These are phyloP conservation scores for Larimichthys crocea DNA, from an alignment of 2,113 vertebrate species.

Conservation along the genomic window DNA sequence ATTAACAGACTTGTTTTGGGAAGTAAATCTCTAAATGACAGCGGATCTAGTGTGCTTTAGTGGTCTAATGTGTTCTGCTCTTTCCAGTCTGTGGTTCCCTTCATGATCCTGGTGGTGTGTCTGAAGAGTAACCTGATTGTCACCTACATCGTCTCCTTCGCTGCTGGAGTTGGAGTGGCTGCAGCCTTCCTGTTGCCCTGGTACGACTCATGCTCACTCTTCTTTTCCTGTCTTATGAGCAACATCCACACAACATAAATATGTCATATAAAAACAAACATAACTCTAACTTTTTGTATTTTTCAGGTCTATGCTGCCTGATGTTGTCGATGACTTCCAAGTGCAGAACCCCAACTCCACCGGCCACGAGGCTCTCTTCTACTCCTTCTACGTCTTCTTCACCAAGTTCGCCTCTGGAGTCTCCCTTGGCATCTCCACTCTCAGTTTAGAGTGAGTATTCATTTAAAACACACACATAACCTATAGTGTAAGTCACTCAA, in stretches of 20 bases:
- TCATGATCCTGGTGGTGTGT: slow-evolving; percentile 90
- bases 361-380: slow-evolving; percentile 96
- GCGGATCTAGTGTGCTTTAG: background rate
- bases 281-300: background rate
- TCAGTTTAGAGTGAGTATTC: slow-evolving; percentile 94
- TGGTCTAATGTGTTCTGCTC: slow-evolving; percentile 18
- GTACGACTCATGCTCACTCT: slow-evolving; percentile 75
- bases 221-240: background rate
- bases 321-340: slow-evolving; percentile 95
- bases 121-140: slow-evolving; percentile 88
- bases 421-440: slow-evolving; percentile 95
- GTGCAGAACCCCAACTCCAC: slow-evolving; percentile 88
- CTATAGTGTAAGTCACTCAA: background rate
- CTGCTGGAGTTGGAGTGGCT: slow-evolving; percentile 91
- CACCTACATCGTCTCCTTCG: slow-evolving; percentile 90
- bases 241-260: background rate
- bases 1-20: background rate
- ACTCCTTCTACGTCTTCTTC: slow-evolving; percentile 99
- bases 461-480: background rate
- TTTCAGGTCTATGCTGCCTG: slow-evolving; percentile 96
- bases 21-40: background rate
- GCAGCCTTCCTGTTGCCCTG: slow-evolving; percentile 95
- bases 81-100: slow-evolving; percentile 91
- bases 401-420: slow-evolving; percentile 97
- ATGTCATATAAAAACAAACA: background rate